phyloP scores from a whole-genome alignment of 1,140 invertebrate species.

The Oncopeltus fasciatus region DNA sequence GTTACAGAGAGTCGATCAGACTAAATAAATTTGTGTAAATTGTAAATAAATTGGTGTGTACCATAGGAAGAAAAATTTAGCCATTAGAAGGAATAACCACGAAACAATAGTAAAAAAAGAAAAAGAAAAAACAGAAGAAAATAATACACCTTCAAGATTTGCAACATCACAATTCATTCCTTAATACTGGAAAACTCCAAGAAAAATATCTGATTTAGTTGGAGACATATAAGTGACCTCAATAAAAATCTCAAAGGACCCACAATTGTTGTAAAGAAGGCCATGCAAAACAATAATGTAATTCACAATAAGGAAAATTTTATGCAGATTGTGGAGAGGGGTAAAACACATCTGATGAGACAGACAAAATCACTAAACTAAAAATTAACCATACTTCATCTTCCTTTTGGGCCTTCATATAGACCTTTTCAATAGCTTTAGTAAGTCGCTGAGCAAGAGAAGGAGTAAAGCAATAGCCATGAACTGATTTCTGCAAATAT shows the following conservation, averaged over 20 bases:
- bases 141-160: too few relatives aligned
- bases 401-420: constrained; percentile 2
- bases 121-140: too few relatives aligned
- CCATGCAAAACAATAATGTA: neutral
- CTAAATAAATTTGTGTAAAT: too few relatives aligned
- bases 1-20: too few relatives aligned
- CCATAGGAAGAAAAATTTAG: too few relatives aligned
- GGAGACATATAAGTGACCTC: too few relatives aligned
- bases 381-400: neutral
- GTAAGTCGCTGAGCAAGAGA: constrained; percentile 14
- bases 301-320: neutral
- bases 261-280: neutral
- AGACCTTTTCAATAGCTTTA: constrained; percentile 13
- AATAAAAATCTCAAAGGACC: neutral
- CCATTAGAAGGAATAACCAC: too few relatives aligned
- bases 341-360: neutral
- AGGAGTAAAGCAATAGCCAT: constrained; percentile 14
- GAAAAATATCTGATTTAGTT: too few relatives aligned
- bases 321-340: neutral
- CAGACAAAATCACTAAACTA: neutral
- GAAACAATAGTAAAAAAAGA: too few relatives aligned
- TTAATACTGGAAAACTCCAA: too few relatives aligned
- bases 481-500: neutral
- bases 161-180: too few relatives aligned
- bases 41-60: too few relatives aligned